Evolutionary conservation across 2,113 vertebrate genomes (phyloP).

Genomic region (Perca fluviatilis): DNA sequence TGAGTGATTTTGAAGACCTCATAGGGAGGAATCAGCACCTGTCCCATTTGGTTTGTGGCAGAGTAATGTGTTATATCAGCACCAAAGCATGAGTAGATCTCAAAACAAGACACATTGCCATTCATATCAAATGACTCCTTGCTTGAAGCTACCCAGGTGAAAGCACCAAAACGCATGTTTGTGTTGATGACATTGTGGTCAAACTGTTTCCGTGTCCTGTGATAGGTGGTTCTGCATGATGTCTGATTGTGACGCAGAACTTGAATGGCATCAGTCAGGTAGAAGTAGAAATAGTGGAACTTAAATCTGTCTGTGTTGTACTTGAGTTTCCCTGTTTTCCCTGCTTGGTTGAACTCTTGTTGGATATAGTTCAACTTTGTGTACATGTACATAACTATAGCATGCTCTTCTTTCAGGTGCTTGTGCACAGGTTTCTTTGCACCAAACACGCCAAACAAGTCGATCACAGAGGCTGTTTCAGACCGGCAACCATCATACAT

Average conservation of each 20-base stretch:
- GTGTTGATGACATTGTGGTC: constrained; percentile 12
- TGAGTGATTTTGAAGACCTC: constrained; percentile 65
- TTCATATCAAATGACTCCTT: not conserved
- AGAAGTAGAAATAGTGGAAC: constrained; percentile 64
- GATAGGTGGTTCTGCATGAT: constrained; percentile 39
- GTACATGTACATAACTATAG: constrained; percentile 44
- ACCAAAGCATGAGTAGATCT: constrained; percentile 63
- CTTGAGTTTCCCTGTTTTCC: constrained; percentile 41
- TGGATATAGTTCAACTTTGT: not conserved
- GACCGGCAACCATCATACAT: constrained; percentile 59
- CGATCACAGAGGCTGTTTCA: constrained; percentile 7
- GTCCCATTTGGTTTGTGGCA: constrained; percentile 6
- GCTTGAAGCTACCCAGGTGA: constrained; percentile 31
- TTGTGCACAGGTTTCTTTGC: constrained; percentile 40
- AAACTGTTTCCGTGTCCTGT: constrained; percentile 22
- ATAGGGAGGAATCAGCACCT: constrained; percentile 65
- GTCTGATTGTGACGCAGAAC: constrained; percentile 28
- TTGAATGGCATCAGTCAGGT: constrained; percentile 55
- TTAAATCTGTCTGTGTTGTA: constrained; percentile 37
- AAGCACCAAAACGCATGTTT: constrained; percentile 56
- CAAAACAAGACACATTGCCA: constrained; percentile 62
- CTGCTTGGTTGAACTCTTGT: constrained; percentile 35
- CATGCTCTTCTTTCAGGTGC: constrained; percentile 40
- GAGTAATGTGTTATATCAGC: constrained; percentile 67
- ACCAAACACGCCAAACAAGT: constrained; percentile 39